Evolutionary conservation across 2,113 vertebrate species (phyloP).

Genomic region (Actenoides lindsayi): DNA sequence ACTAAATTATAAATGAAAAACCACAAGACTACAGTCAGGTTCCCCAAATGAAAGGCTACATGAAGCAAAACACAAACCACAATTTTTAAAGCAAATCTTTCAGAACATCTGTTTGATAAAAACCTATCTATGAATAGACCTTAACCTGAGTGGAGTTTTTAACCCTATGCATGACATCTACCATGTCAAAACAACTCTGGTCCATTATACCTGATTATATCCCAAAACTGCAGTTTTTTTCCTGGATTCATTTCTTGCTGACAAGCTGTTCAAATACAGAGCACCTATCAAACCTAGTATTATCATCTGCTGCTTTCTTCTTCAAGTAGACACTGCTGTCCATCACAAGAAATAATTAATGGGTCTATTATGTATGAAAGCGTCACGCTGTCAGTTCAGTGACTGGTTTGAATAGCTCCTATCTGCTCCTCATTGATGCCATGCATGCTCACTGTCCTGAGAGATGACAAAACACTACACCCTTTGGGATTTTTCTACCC

Average conservation of each 20-base stretch:
- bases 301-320: conserved; percentile 66
- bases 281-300: conserved; percentile 63
- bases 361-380: conserved; percentile 75
- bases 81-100: background rate
- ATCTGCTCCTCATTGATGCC: conserved; percentile 76
- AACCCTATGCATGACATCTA: conserved; percentile 50
- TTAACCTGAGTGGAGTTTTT: conserved; percentile 32
- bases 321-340: conserved; percentile 71
- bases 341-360: conserved; percentile 81
- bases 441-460: conserved; percentile 83
- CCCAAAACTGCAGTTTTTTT: conserved; percentile 37
- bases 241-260: conserved; percentile 55
- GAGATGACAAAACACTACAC: conserved; percentile 84
- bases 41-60: background rate
- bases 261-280: conserved; percentile 74
- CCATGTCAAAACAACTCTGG: conserved; percentile 65
- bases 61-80: background rate
- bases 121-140: conserved; percentile 13
- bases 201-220: conserved; percentile 72
- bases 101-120: background rate
- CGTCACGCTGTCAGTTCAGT: conserved; percentile 73
- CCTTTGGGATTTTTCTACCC: conserved; percentile 80
- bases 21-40: background rate
- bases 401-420: conserved; percentile 77
- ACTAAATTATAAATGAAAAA: background rate